A percentile compares a stretch with the other conserved stretches of the same genome.
These are phyloP conservation scores for Catostomus latipinnis DNA, from an alignment of 2,797 vertebrate genomes.

Conservation along the genomic window DNA sequence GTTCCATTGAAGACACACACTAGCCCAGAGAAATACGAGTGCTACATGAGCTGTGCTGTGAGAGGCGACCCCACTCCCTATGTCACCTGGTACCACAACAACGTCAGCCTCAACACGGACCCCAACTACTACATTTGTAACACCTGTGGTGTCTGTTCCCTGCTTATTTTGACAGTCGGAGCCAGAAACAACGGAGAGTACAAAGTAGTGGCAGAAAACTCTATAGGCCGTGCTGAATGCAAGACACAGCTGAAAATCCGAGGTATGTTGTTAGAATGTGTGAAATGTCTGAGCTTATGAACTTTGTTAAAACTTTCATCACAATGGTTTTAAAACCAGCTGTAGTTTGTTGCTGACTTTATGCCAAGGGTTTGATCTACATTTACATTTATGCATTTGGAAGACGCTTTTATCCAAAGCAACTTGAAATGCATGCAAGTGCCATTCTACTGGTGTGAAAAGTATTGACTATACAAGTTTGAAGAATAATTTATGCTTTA, in stretches of 20 bases:
- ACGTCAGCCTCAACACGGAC: constrained; percentile 80
- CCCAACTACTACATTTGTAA: constrained; percentile 82
- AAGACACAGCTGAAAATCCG: constrained; percentile 80
- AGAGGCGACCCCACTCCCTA: constrained; percentile 80
- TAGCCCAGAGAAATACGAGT: constrained; percentile 82
- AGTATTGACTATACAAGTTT: background rate
- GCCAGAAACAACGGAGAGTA: constrained; percentile 83
- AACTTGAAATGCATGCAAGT: too few species aligned
- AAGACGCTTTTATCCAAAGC: too few species aligned
- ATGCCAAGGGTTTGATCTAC: too few species aligned
- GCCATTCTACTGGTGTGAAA: background rate
- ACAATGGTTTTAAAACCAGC: too few species aligned
- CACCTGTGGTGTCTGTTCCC: constrained; percentile 87
- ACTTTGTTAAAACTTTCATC: too few species aligned
- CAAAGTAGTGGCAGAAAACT: constrained; percentile 80
- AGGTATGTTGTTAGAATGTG: constrained; percentile 69
- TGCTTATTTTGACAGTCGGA: constrained; percentile 81
- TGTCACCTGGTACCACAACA: constrained; percentile 87
- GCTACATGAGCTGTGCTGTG: constrained; percentile 89
- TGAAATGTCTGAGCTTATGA: background rate
- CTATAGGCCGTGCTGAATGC: constrained; percentile 77
- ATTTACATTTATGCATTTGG: too few species aligned
- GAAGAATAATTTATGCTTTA: constrained; percentile 2
- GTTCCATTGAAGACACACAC: constrained; percentile 81
- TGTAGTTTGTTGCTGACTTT: too few species aligned